Percentiles rank a stretch among this genome's conserved stretches.
phyloP scores from a whole-genome alignment of 2,113 vertebrate genomes.

The Datnioides undecimradiatus region DNA sequence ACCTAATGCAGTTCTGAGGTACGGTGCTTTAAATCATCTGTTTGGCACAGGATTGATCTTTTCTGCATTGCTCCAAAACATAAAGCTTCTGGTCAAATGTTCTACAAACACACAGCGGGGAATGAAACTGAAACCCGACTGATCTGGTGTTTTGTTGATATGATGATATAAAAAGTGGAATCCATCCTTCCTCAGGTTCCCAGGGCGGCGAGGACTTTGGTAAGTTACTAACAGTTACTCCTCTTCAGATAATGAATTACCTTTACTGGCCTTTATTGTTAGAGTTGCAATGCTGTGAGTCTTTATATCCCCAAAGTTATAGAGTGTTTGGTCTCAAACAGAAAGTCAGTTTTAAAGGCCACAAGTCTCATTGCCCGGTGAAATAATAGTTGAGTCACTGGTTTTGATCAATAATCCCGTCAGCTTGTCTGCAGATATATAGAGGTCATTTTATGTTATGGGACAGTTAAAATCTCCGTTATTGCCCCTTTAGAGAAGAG shows the following conservation, averaged over 20 bases:
- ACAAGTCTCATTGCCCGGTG: neutral
- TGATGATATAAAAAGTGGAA: neutral
- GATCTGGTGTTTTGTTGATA: neutral
- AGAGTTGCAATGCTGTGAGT: neutral
- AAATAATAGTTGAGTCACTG: constrained; percentile 46
- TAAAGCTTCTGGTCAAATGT: neutral
- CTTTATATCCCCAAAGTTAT: neutral
- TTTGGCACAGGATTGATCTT: neutral
- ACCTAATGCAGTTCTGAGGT: neutral
- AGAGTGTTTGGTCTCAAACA: neutral
- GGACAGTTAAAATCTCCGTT: constrained; percentile 17
- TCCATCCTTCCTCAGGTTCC: neutral
- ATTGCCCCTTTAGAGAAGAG: constrained; percentile 3
- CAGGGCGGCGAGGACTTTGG: neutral
- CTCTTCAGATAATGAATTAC: neutral
- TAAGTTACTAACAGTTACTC: neutral
- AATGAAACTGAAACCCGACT: neutral
- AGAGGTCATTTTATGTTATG: constrained; percentile 32
- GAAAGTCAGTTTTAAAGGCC: constrained; percentile 27
- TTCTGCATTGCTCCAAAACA: neutral
- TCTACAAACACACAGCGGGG: neutral
- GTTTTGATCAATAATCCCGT: constrained; percentile 37
- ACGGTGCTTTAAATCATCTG: neutral
- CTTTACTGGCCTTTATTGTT: neutral
- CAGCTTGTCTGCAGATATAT: constrained; percentile 40